Percentiles rank a stretch among this genome's conserved stretches.
Conservation (phyloP, 2,888 invertebrate species). For the Dichetophora obliterata region DNA sequence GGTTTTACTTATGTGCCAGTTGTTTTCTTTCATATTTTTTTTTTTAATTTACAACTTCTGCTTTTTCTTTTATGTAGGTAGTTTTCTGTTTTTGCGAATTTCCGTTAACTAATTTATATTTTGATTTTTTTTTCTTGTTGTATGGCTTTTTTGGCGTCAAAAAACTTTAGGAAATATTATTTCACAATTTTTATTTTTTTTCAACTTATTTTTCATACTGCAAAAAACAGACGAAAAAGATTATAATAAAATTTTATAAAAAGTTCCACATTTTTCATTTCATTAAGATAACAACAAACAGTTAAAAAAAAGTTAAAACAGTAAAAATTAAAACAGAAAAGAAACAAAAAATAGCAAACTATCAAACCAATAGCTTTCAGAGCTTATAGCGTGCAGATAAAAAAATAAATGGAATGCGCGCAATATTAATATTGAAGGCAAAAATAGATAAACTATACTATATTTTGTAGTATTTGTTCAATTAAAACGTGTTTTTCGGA, state of each 20-base stretch:
- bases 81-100: not conserved
- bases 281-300: not conserved
- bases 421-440: too few species aligned
- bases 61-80: not conserved
- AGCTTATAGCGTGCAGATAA: too few species aligned
- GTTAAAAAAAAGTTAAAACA: not conserved
- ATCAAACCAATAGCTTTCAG: too few species aligned
- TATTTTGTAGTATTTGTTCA: too few species aligned
- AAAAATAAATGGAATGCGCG: too few species aligned
- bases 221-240: not conserved
- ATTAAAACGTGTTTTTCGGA: too few species aligned
- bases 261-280: constrained; percentile 5
- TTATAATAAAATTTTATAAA: constrained; percentile 6
- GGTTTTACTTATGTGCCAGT: not conserved
- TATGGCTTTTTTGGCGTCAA: not conserved
- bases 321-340: not conserved
- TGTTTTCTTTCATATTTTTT: not conserved
- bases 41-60: not conserved
- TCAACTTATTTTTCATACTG: too few species aligned
- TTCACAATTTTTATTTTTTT: too few species aligned
- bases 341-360: constrained; percentile 29
- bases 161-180: constrained; percentile 5
- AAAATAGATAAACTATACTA: too few species aligned
- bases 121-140: not conserved
- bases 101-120: not conserved